A percentile compares a stretch with the other conserved stretches of the same genome.
phyloP scores from a whole-genome alignment of 64 coral and sea anemone genomes.

The Hydrozoanthus tunicans region DNA sequence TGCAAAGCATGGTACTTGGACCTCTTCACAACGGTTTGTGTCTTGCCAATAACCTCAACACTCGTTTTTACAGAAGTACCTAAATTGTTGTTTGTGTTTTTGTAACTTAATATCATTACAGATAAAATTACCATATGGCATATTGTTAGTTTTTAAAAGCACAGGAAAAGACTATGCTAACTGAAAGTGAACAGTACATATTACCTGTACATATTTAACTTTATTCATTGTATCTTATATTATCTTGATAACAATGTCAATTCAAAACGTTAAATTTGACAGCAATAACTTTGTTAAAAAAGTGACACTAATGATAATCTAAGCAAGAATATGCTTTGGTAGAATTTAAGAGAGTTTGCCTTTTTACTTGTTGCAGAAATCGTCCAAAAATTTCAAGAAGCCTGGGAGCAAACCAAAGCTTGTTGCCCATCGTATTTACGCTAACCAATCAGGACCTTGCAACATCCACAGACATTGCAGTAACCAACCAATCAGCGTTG shows the following conservation, averaged over 20 bases:
- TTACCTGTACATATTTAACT: no score
- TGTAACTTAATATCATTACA: not conserved
- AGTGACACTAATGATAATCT: no score
- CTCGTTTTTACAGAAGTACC: no score
- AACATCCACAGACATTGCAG: no score
- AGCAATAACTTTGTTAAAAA: no score
- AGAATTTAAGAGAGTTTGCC: not conserved
- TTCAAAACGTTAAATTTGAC: not conserved
- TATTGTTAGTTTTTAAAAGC: no score
- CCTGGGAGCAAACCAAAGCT: conserved; percentile 45
- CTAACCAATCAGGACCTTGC: not conserved
- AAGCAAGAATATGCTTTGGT: no score
- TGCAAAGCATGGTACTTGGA: conserved; percentile 19
- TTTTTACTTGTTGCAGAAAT: conserved; percentile 28
- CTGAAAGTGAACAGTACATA: no score
- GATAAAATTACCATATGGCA: no score
- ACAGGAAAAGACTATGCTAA: no score
- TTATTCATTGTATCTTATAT: not conserved
- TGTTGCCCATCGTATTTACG: conserved; percentile 43
- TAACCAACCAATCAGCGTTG: not conserved
- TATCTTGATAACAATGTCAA: not conserved
- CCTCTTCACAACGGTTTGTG: conserved; percentile 38
- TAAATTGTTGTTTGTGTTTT: not conserved
- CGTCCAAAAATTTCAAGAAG: conserved; percentile 21
- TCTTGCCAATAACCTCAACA: not conserved